Evolutionary conservation across 2,888 invertebrate genomes (phyloP).

Genomic region (Yponomeuta sedellus): DNA sequence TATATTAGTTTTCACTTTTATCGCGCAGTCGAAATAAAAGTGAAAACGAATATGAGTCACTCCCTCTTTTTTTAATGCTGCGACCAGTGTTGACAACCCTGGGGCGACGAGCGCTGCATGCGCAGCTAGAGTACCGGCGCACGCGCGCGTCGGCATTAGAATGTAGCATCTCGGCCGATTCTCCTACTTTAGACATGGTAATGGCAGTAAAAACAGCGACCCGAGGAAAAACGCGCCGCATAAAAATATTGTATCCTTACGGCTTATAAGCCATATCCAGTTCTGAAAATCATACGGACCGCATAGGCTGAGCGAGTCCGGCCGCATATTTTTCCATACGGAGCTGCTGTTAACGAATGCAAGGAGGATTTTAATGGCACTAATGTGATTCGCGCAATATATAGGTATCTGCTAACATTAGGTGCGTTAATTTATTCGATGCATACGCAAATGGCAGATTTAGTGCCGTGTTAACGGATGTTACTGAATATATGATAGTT

Average conservation of each 20-base stretch:
- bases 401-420: constrained; percentile 4
- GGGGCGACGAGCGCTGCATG: constrained; percentile 26
- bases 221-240: constrained; percentile 65
- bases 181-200: constrained; percentile 73
- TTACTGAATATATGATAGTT: not conserved
- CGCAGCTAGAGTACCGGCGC: constrained; percentile 57
- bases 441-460: constrained; percentile 25
- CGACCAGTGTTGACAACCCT: constrained; percentile 8
- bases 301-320: constrained; percentile 55
- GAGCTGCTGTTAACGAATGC: constrained; percentile 65
- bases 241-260: constrained; percentile 75
- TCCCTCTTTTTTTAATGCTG: too few relatives aligned
- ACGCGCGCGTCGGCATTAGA: constrained; percentile 72
- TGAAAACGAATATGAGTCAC: too few relatives aligned
- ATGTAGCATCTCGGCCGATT: constrained; percentile 71
- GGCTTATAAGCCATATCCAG: constrained; percentile 65
- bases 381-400: constrained; percentile 68
- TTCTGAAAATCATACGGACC: constrained; percentile 77
- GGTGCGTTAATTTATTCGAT: constrained; percentile 21
- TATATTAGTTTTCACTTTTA: too few relatives aligned
- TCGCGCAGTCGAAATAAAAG: too few relatives aligned
- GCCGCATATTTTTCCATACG: constrained; percentile 72
- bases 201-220: constrained; percentile 63
- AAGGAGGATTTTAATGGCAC: constrained; percentile 68
- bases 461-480: constrained; percentile 21